Percentiles rank a stretch among this genome's conserved stretches.
These are phyloP conservation scores for Lepus timidus DNA, from an alignment of 2,113 vertebrate species.

Conservation along the genomic window DNA sequence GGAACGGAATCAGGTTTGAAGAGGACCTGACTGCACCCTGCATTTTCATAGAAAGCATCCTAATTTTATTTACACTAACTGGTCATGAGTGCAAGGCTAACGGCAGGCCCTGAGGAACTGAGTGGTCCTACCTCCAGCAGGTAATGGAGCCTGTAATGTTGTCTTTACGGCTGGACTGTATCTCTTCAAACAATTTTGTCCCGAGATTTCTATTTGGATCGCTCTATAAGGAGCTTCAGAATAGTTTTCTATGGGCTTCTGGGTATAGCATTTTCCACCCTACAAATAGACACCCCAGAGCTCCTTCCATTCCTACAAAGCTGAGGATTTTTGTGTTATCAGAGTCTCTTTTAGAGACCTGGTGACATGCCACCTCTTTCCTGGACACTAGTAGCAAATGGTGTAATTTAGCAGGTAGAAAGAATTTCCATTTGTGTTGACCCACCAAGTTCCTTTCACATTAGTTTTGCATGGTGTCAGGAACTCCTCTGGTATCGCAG, in stretches of 20 bases:
- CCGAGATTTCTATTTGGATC: not conserved
- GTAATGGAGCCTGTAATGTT: not conserved
- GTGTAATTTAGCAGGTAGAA: not conserved
- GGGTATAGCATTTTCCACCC: not conserved
- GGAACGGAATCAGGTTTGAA: constrained; percentile 32
- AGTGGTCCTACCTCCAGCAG: not conserved
- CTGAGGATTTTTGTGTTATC: not conserved
- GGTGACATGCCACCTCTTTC: not conserved
- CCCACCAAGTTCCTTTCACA: constrained; percentile 27
- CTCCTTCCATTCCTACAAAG: not conserved
- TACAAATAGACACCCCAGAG: not conserved
- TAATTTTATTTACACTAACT: not conserved
- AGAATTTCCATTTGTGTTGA: not conserved
- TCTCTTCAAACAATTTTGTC: constrained; percentile 6
- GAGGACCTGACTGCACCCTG: not conserved
- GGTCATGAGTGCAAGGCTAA: not conserved
- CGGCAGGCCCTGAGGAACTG: not conserved
- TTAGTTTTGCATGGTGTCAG: not conserved
- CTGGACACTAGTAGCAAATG: not conserved
- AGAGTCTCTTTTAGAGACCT: not conserved
- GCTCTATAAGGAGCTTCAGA: not conserved
- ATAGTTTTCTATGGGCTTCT: not conserved
- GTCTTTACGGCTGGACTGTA: not conserved
- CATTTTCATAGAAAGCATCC: not conserved
- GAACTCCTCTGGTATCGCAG: not conserved